Base-by-base conservation (phyloP, 2,113 vertebrate genomes). In the Pseudopipra pipra region DNA sequence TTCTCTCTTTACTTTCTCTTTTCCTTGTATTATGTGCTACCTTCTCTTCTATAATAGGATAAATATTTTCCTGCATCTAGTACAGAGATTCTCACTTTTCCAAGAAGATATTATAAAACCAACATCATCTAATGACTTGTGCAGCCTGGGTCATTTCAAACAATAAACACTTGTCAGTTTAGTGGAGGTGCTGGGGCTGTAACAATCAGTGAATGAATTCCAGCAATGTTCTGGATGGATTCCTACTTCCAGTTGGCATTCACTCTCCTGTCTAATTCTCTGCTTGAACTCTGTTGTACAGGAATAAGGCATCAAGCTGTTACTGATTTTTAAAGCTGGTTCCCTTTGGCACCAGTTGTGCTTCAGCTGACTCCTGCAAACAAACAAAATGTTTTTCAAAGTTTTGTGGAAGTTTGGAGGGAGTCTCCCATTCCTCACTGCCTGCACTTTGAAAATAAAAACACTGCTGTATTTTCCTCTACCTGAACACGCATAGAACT, bases 281-380 rank as follows among this genome's bases (percentile, higher is more conserved):
- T 71, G 65, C 66, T 90, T 15, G 3, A 78, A 25, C 5, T 52
- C 65, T 56, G 77, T 28, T 89, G 72, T 37, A 43, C 47, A 81
- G 47, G 80, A 86, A n/a, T 43, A 81, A 72, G 37, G 47, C 39
- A 90, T 75, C 73, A 84, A 86, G n/a, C n/a, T 0, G 2, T 89
- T 90, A 78, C 37, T 84, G 39, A 78, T 84, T 94, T 95, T 88
- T 78, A 90, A 90, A 92, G 28, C 68, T 90, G 61, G 73, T 88
- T 95, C 65, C 18, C 52, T 85, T 94, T 92, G 92, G 88, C 90
- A 90, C 37, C 22, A 67, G 41, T 52, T 88, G 52, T 35, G 33
- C 23, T 95, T 94, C 90, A 95, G 75, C 85, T 94, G 82, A 92
- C 76, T 95, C 85, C 47, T 67, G 82, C 68, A 93, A 96, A 92